Conservation (phyloP, 2,888 invertebrate genomes). For the Agrochola circellaris region DNA sequence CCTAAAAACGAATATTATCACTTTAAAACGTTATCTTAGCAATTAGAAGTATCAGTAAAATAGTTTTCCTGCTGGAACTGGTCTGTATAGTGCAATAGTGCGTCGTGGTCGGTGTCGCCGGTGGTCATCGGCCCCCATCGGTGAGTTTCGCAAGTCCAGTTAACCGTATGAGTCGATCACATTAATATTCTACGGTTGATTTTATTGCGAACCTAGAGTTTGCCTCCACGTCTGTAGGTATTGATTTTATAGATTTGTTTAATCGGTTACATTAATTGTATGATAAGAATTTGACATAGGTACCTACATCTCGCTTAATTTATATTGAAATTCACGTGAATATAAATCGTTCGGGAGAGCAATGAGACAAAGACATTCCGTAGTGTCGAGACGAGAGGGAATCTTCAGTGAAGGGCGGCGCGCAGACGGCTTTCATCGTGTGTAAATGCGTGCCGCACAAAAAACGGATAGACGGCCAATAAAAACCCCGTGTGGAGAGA, state of each 20-base stretch:
- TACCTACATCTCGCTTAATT: slow-evolving; percentile 46
- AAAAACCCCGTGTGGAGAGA: slow-evolving; percentile 88
- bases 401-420: slow-evolving; percentile 85
- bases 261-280: slow-evolving; percentile 40
- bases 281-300: slow-evolving; percentile 28
- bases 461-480: slow-evolving; percentile 89
- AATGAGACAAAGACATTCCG: slow-evolving; percentile 86
- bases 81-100: slow-evolving; percentile 73
- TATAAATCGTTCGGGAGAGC: slow-evolving; percentile 70
- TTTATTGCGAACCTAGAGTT: slow-evolving; percentile 84
- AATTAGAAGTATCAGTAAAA: slow-evolving; percentile 71
- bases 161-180: slow-evolving; percentile 86
- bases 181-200: slow-evolving; percentile 88
- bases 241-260: slow-evolving; percentile 47
- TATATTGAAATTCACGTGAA: slow-evolving; percentile 62
- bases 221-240: slow-evolving; percentile 71
- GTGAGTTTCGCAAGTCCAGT: slow-evolving; percentile 90
- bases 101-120: slow-evolving; percentile 75
- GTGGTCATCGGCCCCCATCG: slow-evolving; percentile 89
- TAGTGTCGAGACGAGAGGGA: slow-evolving; percentile 84
- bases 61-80: slow-evolving; percentile 73
- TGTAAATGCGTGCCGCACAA: slow-evolving; percentile 86
- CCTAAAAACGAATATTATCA: slow-evolving; percentile 43
- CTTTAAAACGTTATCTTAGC: slow-evolving; percentile 52
- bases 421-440: slow-evolving; percentile 87